A percentile compares a stretch with the other conserved stretches of the same genome.
phyloP scores from a whole-genome alignment of 2,797 vertebrate genomes.

The Chromobotia macracanthus region DNA sequence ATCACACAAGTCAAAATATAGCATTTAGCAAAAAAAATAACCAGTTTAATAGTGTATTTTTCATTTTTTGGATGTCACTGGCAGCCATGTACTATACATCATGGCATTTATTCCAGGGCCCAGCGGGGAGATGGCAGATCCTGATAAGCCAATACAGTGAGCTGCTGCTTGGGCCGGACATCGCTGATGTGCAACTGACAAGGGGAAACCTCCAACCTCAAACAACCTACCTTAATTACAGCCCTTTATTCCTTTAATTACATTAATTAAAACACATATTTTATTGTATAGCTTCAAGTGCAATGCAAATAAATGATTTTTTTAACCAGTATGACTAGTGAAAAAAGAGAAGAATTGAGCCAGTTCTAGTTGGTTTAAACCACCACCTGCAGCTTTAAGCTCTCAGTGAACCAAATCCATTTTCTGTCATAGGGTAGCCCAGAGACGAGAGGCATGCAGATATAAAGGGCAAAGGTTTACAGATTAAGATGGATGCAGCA shows the following conservation, averaged over 20 bases:
- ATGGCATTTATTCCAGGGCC: constrained; percentile 62
- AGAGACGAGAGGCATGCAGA: constrained; percentile 42
- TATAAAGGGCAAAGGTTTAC: constrained; percentile 51
- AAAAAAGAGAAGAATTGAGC: constrained; percentile 60
- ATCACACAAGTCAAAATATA: background rate
- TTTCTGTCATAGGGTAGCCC: constrained; percentile 72
- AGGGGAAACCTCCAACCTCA: constrained; percentile 61
- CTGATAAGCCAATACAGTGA: constrained; percentile 36
- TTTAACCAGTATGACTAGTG: constrained; percentile 45
- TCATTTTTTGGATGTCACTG: constrained; percentile 47
- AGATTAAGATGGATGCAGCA: constrained; percentile 21
- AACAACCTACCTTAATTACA: background rate
- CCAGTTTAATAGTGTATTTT: constrained; percentile 54
- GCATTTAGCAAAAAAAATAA: background rate
- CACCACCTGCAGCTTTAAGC: constrained; percentile 68
- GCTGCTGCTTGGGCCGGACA: constrained; percentile 55
- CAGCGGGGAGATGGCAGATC: background rate
- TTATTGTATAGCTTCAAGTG: no score
- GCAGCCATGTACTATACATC: constrained; percentile 60
- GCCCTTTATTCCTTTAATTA: no score
- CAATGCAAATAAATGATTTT: background rate
- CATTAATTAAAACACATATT: no score
- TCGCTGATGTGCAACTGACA: constrained; percentile 68
- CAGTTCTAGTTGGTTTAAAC: constrained; percentile 67
- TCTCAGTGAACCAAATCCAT: constrained; percentile 74